Evolutionary conservation across 2,797 vertebrate genomes (phyloP).

Genomic region (Argya squamiceps): DNA sequence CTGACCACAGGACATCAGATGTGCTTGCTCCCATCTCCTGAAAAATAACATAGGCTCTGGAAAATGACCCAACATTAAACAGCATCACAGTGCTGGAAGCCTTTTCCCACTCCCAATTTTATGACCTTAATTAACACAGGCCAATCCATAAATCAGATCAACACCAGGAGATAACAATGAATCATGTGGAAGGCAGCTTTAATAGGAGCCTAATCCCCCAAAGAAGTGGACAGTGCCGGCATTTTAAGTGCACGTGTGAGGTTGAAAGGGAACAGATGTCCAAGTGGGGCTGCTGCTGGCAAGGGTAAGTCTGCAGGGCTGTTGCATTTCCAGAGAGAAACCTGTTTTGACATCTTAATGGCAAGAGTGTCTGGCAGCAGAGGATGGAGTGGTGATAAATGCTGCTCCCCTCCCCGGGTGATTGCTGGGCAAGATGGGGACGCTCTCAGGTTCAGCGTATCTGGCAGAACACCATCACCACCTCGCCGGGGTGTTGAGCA

Average conservation of each 20-base stretch:
- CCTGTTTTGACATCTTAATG: constrained; percentile 66
- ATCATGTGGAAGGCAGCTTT: constrained; percentile 41
- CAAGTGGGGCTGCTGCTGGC: constrained; percentile 4
- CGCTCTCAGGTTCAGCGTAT: neutral
- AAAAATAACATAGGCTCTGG: neutral
- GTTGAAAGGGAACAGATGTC: constrained; percentile 67
- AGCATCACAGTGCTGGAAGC: constrained; percentile 39
- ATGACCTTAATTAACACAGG: constrained; percentile 58
- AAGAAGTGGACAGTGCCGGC: constrained; percentile 26
- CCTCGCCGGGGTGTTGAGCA: neutral
- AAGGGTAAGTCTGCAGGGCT: constrained; percentile 17
- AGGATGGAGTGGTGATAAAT: constrained; percentile 10
- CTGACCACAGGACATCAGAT: neutral
- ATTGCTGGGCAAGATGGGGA: neutral
- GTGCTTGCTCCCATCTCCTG: neutral
- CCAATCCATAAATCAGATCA: constrained; percentile 66
- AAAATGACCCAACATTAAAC: constrained; percentile 15
- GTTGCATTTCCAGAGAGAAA: constrained; percentile 57
- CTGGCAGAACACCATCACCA: constrained; percentile 29
- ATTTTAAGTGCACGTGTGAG: constrained; percentile 60
- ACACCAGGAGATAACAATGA: constrained; percentile 47
- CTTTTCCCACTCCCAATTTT: constrained; percentile 52
- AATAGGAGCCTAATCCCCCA: constrained; percentile 32
- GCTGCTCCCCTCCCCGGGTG: neutral
- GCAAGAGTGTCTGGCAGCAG: constrained; percentile 3